These are phyloP conservation scores for Drosophila hydei DNA, from an alignment of 1,140 invertebrate genomes.

Conservation along the genomic window DNA sequence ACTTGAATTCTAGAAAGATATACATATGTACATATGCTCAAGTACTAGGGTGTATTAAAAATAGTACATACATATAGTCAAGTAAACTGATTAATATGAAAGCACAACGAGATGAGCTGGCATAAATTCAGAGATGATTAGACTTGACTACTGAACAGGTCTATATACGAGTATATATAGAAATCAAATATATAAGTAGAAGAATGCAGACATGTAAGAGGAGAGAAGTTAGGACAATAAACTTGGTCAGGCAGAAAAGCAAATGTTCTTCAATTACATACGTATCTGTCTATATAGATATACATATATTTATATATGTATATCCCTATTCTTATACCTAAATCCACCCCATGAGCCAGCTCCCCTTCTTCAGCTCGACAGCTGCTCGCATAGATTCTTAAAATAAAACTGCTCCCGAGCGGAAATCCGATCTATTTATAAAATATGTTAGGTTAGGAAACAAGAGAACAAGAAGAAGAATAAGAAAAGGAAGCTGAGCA, in stretches of 20 bases:
- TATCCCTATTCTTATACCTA: neutral
- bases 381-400: slow-evolving; percentile 35
- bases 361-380: slow-evolving; percentile 7
- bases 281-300: neutral
- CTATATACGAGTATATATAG: too few relatives aligned
- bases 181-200: too few relatives aligned
- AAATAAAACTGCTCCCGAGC: slow-evolving; percentile 42
- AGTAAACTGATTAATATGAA: too few relatives aligned
- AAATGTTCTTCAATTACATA: neutral
- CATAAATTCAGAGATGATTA: too few relatives aligned
- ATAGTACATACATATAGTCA: slow-evolving; percentile 1
- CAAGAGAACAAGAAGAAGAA: neutral
- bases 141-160: too few relatives aligned
- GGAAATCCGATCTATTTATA: slow-evolving; percentile 60
- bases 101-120: too few relatives aligned
- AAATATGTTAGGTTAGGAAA: neutral
- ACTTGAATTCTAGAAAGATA: too few relatives aligned
- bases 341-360: neutral
- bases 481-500: neutral
- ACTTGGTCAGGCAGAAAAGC: too few relatives aligned
- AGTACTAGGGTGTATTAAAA: neutral
- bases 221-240: too few relatives aligned
- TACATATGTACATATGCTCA: too few relatives aligned
- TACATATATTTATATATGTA: neutral
- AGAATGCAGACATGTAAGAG: too few relatives aligned